Conservation (phyloP, 2,888 invertebrate genomes). For the Amblyjoppa proteus region DNA sequence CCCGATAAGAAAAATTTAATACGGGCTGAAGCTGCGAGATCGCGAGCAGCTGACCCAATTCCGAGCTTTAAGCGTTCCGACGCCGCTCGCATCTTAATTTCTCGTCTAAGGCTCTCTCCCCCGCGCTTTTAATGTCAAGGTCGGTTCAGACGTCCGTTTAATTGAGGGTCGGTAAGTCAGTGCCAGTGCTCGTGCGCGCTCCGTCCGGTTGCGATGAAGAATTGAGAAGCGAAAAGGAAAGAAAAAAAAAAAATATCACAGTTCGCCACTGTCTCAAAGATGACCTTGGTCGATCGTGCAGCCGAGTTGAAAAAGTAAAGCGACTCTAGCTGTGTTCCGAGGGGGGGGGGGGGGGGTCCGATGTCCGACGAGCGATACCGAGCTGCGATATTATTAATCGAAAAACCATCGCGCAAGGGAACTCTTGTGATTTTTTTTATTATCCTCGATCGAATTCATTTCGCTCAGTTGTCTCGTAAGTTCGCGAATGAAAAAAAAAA, state of each 20-base stretch:
- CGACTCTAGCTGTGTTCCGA: neutral
- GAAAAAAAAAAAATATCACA: neutral
- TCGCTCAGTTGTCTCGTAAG: neutral
- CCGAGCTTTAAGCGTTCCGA: conserved; percentile 37
- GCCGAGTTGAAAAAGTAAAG: neutral
- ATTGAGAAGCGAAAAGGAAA: conserved; percentile 12
- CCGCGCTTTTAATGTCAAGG: conserved; percentile 62
- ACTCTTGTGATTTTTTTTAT: neutral
- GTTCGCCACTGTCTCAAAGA: neutral
- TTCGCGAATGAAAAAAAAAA: neutral
- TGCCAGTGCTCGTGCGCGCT: conserved; percentile 5
- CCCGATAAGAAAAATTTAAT: neutral
- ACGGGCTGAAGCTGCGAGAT: conserved; percentile 30
- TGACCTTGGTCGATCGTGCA: conserved; percentile 21
- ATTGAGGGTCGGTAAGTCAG: conserved; percentile 40
- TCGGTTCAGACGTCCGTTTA: conserved; percentile 33
- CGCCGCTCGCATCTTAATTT: conserved; percentile 53
- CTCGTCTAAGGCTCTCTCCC: conserved; percentile 44
- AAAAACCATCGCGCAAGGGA: neutral
- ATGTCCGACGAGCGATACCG: neutral
- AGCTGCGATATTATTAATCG: neutral
- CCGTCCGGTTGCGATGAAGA: neutral
- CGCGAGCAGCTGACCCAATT: conserved; percentile 24
- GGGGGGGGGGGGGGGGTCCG: neutral
- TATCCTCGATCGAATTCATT: conserved; percentile 1